phyloP scores from a whole-genome alignment of 92 coral and sea anemone species.

The Siderastrea siderea region DNA sequence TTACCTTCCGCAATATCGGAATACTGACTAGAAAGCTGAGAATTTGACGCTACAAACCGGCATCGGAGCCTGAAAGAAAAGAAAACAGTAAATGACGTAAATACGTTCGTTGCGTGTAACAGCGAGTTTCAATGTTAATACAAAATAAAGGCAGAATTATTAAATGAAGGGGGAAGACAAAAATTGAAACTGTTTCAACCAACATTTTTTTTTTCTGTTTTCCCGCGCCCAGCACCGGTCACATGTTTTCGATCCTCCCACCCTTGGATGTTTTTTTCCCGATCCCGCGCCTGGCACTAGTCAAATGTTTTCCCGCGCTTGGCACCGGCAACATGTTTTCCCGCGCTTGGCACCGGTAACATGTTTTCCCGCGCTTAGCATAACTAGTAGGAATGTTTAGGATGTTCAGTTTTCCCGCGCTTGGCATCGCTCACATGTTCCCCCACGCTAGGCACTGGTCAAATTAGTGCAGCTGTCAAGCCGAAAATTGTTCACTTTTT shows the following conservation, averaged over 20 bases:
- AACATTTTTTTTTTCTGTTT: no score
- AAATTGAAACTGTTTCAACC: no score
- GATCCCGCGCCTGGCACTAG: neutral
- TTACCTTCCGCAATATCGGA: constrained; percentile 57
- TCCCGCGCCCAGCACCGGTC: no score
- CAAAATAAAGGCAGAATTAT: no score
- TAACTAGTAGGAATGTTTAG: no score
- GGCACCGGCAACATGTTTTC: neutral
- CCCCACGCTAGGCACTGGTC: no score
- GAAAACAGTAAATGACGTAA: neutral
- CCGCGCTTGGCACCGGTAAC: neutral
- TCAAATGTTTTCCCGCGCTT: neutral
- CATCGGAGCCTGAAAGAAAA: constrained; percentile 63
- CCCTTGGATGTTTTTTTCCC: neutral
- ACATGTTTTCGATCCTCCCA: no score
- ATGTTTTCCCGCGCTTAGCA: neutral
- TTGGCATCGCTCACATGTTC: no score
- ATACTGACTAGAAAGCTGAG: constrained; percentile 42
- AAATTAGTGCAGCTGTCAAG: no score
- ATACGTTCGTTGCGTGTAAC: neutral
- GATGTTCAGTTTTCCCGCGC: no score
- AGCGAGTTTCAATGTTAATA: neutral
- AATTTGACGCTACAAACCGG: constrained; percentile 62
- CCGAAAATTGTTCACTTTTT: no score
- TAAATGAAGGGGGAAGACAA: neutral